Percentiles rank a stretch among this genome's conserved stretches.
phyloP scores from a whole-genome alignment of 2,888 invertebrate genomes.

The Tigriopus californicus region DNA sequence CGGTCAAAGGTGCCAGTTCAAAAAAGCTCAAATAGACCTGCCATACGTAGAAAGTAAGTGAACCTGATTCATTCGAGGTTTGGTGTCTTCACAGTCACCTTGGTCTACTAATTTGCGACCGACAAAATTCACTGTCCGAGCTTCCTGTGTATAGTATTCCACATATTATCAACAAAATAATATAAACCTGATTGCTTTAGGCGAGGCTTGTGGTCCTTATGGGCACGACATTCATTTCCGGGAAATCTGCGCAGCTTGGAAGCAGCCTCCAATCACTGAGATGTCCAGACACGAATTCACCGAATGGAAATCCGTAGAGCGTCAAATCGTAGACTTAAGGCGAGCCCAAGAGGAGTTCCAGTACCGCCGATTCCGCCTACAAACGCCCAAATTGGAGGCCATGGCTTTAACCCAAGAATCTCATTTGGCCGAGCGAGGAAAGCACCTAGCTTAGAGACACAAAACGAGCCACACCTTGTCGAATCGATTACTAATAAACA shows the following conservation, averaged over 20 bases:
- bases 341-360: too few relatives aligned
- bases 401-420: too few relatives aligned
- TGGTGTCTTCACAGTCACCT: too few relatives aligned
- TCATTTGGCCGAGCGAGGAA: too few relatives aligned
- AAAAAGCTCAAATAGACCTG: conserved; percentile 2
- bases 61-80: too few relatives aligned
- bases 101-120: too few relatives aligned
- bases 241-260: conserved; percentile 14
- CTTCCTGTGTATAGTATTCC: background rate
- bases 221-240: conserved; percentile 9
- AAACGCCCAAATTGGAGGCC: too few relatives aligned
- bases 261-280: background rate
- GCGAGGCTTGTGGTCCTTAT: conserved; percentile 12
- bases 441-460: too few relatives aligned
- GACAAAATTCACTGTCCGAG: too few relatives aligned
- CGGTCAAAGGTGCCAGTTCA: conserved; percentile 14
- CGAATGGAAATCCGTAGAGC: background rate
- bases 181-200: background rate
- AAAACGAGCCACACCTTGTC: too few relatives aligned
- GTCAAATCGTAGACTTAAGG: background rate
- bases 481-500: too few relatives aligned
- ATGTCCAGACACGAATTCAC: conserved; percentile 5
- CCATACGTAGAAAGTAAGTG: conserved; percentile 4
- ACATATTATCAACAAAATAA: background rate
- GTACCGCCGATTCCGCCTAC: too few relatives aligned